These are phyloP conservation scores for Paedocypris micromegethes DNA, from an alignment of 2,797 vertebrate species.

Conservation along the genomic window DNA sequence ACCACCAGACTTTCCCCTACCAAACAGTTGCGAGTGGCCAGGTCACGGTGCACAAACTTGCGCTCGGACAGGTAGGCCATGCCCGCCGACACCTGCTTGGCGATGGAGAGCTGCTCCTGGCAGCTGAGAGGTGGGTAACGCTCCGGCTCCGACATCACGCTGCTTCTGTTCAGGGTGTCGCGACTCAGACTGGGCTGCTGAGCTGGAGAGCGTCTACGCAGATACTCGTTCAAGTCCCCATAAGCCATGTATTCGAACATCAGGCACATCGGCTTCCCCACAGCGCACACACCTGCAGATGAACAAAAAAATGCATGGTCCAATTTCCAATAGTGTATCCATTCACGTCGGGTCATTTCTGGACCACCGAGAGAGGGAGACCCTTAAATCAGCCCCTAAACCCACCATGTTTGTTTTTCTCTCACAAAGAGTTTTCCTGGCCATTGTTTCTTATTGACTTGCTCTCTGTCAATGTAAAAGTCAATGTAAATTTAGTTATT, in stretches of 20 bases:
- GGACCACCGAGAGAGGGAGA: too few relatives aligned
- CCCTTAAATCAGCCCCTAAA: too few relatives aligned
- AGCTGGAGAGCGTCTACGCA: slow-evolving; percentile 76
- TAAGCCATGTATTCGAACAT: slow-evolving; percentile 98
- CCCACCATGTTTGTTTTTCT: too few relatives aligned
- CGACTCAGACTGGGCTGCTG: slow-evolving; percentile 69
- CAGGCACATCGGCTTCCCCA: slow-evolving; percentile 96
- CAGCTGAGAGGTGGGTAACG: slow-evolving; percentile 65
- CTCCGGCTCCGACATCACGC: slow-evolving; percentile 65
- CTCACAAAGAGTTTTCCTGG: too few relatives aligned
- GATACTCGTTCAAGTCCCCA: slow-evolving; percentile 91
- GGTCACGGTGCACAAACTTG: slow-evolving; percentile 94
- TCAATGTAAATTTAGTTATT: too few relatives aligned
- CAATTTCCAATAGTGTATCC: too few relatives aligned
- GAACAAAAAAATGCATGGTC: not conserved
- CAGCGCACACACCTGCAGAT: slow-evolving; percentile 92
- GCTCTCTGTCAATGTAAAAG: too few relatives aligned
- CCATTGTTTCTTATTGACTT: too few relatives aligned
- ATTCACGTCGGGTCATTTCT: too few relatives aligned
- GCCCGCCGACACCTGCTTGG: slow-evolving; percentile 88
- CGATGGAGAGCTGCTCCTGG: slow-evolving; percentile 81
- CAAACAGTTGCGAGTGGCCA: slow-evolving; percentile 96
- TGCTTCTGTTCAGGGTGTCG: slow-evolving; percentile 62
- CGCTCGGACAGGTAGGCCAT: slow-evolving; percentile 96
- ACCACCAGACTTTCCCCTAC: slow-evolving; percentile 91